Evolutionary conservation across 2,797 vertebrate genomes (phyloP), one percentile per base, ranked within the genome.

Genomic region (Micromesistius poutassou): DNA sequence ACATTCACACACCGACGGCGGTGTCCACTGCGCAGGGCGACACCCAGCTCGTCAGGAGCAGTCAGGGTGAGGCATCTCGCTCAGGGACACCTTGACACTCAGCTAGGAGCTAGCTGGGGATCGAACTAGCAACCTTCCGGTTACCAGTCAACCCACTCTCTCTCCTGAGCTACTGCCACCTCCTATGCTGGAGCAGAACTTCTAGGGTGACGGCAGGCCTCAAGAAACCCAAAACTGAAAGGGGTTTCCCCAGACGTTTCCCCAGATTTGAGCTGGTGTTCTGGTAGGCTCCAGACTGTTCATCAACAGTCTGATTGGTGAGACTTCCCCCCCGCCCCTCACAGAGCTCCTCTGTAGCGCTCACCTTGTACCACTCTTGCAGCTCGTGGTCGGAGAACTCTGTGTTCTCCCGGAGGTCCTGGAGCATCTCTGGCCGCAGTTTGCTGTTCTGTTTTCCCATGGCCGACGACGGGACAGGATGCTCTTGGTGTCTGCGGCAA

Each of bases 401-500:
- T 0, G 95, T 95, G 82, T 95, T 95, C 90, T 95, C 95, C 80
- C 95, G 90, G 76, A 95, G 93, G 90, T 95, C 95, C 88, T 95
- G 93, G 83, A 95, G 92, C 91, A 95, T 93, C 93, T 95, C 95
- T 12, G 95, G 95, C 83, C 94, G 91, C 78, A 95, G 92, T 84
- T 95, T 95, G 92, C 95, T 95, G 94, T 95, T 95, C 87, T 95
- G 95, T 87, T 95, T 95, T 86, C 95, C 95, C 95, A 95, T 95
- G 90, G 90, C 62, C 62, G 2, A 68, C 84, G 79, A 89, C 81
- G 76, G 89, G 90, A 87, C 84, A 13, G 84, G 84, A 77, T 50
- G 84, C 80, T 83, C 80, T 84, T 5, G 62, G 83, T 89, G 86
- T 89, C 83, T 88, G 89, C 81, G 81, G 86, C 84, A 66, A 87